phyloP scores from a whole-genome alignment of 2,797 vertebrate species.

The Sebastes kiyomatsui region DNA sequence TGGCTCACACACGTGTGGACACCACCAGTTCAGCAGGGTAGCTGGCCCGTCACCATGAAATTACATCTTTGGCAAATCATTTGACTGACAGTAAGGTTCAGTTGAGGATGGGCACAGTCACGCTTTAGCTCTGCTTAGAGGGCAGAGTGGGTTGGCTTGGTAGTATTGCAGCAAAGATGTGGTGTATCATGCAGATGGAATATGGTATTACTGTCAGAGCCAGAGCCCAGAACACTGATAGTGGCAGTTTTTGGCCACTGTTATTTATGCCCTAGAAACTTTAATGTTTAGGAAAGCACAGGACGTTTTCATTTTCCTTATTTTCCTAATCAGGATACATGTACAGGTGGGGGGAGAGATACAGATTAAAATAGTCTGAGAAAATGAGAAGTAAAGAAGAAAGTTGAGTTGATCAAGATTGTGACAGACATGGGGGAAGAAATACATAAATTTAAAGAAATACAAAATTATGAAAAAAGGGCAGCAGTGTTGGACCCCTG shows the following conservation, averaged over 20 bases:
- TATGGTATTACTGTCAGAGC: constrained; percentile 18
- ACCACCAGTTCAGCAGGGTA: too few relatives aligned
- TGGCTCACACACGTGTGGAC: not conserved
- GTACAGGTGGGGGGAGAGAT: not conserved
- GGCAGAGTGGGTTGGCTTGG: not conserved
- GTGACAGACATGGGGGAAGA: not conserved
- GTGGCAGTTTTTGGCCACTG: not conserved
- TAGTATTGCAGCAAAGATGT: constrained; percentile 10
- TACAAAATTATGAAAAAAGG: constrained; percentile 1
- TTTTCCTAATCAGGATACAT: not conserved
- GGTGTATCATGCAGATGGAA: constrained; percentile 6
- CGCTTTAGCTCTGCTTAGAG: not conserved
- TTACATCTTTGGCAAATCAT: not conserved
- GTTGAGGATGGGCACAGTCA: not conserved
- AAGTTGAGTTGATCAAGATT: constrained; percentile 6
- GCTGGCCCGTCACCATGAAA: not conserved
- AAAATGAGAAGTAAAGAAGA: not conserved
- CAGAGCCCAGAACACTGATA: constrained; percentile 2
- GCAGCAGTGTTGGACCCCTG: not conserved
- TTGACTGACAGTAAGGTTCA: not conserved
- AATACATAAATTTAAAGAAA: not conserved
- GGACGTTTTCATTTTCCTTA: not conserved
- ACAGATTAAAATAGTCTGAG: not conserved
- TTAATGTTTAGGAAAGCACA: constrained; percentile 1
- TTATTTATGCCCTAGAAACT: constrained; percentile 14